phyloP scores from a whole-genome alignment of 2,113 vertebrate genomes.

The Baryphthengus martii region DNA sequence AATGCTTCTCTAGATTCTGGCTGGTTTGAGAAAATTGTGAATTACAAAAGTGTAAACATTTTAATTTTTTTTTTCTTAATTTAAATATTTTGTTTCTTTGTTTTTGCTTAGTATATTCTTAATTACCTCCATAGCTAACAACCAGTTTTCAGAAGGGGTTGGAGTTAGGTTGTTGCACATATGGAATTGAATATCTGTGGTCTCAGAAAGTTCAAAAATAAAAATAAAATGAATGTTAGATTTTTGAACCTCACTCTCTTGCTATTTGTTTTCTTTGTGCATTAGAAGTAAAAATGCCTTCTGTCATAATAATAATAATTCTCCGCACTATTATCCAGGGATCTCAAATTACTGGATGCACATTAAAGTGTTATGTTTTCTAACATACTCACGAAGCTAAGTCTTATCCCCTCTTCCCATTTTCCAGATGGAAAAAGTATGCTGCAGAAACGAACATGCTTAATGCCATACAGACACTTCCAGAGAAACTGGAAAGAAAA shows the following conservation, averaged over 20 bases:
- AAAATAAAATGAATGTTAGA: constrained; percentile 7
- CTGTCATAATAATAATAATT: constrained; percentile 28
- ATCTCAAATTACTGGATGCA: constrained; percentile 33
- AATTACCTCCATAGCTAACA: constrained; percentile 23
- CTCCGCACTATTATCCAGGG: background rate
- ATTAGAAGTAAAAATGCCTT: constrained; percentile 29
- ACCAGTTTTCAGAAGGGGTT: background rate
- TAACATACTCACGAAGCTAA: background rate
- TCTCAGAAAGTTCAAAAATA: constrained; percentile 49
- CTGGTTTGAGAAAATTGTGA: constrained; percentile 58
- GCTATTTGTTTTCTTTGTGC: constrained; percentile 29
- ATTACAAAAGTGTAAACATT: constrained; percentile 67
- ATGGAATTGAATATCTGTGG: constrained; percentile 22
- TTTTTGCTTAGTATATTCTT: constrained; percentile 33
- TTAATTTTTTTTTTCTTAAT: constrained; percentile 1
- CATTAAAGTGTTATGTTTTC: constrained; percentile 10
- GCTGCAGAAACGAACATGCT: rapidly evolving
- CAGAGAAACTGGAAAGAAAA: background rate
- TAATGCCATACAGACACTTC: background rate
- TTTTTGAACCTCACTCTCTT: background rate
- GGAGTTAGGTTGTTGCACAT: constrained; percentile 18
- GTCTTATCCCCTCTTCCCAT: background rate
- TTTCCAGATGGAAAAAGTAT: background rate
- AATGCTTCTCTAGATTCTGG: constrained; percentile 57
- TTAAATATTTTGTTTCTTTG: constrained; percentile 57